Evolutionary conservation across 2,113 vertebrate species (phyloP).

Genomic region (Coreoperca whiteheadi): DNA sequence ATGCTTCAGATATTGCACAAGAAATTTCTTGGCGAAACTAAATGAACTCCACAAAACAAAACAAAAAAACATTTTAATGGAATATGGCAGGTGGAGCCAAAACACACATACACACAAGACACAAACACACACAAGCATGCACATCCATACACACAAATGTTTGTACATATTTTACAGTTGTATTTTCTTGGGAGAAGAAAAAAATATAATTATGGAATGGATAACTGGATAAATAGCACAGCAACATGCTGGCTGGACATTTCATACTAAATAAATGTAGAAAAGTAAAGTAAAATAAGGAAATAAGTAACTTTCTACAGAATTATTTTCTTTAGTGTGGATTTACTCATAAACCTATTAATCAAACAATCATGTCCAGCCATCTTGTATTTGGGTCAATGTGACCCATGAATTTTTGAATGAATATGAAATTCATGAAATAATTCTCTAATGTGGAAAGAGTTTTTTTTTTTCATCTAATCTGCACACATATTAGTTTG

Average conservation of each 20-base stretch:
- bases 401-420: not conserved
- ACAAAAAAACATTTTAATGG: too few relatives aligned
- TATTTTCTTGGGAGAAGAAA: not conserved
- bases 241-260: not conserved
- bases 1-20: not conserved
- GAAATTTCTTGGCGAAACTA: not conserved
- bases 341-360: not conserved
- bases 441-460: not conserved
- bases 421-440: not conserved
- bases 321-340: not conserved
- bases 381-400: not conserved
- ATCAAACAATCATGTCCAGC: not conserved
- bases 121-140: too few relatives aligned
- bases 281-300: not conserved
- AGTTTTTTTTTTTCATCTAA: not conserved
- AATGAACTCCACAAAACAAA: not conserved
- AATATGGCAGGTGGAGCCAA: too few relatives aligned
- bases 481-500: not conserved
- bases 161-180: too few relatives aligned
- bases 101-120: too few relatives aligned
- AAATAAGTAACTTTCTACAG: not conserved
- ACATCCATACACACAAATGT: not conserved
- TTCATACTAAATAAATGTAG: not conserved
- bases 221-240: not conserved
- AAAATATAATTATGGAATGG: not conserved